Evolutionary conservation across 1,140 invertebrate genomes (phyloP), one percentile per base, ranked within the genome.

Genomic region (Sminthurinus signatus): DNA sequence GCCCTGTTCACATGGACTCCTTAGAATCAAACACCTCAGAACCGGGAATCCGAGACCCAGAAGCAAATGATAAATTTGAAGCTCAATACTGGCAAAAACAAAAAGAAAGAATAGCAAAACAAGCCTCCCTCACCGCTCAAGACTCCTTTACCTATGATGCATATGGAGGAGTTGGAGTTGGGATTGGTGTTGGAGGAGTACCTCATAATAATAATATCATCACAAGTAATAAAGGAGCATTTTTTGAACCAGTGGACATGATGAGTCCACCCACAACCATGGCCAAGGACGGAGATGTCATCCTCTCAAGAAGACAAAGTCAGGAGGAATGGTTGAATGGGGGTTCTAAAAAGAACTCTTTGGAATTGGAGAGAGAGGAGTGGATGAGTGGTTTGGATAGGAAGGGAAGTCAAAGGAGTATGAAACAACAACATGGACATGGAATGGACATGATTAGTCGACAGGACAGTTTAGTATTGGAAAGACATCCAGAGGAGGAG

Each of bases 81-180:
- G 70, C 70, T 31, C 67, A 72, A 60, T 72, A 72, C 60, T 72
- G 70, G 70, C 67, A 72, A 54, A 64, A 64, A 21, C 70, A 72
- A 32, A 56, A 58, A 28, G 70, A 72, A 28, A 56, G 70, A 50
- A 72, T 72, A 39, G 67, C 64, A 25, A 68, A 66, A 48, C 70
- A 71, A 55, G 56, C 66, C 4, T 57, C 66, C 2, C 23, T 71
- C n/a, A 27, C 36, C 32, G 50, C 51, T 39, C 36, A 57, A 36
- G 64, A 66, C 14, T 48, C 70, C 5, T 28, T 58, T 3, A 58
- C 36, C 31, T 71, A 66, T 32, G 70, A 71, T 52, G 48, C 64
- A 10, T 68, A 65, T 31, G 55, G 36, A 31, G 23, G 19, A 2
- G 27, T 4, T 3, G 17, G 43, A 28, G 43, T 29, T 8, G 19